Percentiles rank a stretch among this genome's conserved stretches.
Evolutionary conservation across 2,888 invertebrate species (phyloP).

Genomic region (Pogonocherus hispidulus): DNA sequence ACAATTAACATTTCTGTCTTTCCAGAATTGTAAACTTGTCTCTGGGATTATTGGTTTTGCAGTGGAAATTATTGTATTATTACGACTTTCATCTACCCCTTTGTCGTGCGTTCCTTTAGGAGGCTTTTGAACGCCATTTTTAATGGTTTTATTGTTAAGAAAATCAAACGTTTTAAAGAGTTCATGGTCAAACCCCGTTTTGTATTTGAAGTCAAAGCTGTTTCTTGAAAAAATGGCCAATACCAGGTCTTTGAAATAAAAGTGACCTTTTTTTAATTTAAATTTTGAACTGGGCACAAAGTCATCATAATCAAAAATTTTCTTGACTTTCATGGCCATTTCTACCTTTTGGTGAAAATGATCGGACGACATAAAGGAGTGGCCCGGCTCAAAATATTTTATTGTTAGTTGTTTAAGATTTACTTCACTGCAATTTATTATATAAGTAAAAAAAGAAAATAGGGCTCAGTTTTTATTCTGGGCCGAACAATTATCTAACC

Average conservation of each 20-base stretch:
- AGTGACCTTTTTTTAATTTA: constrained; percentile 1
- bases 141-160: background rate
- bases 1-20: background rate
- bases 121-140: constrained; percentile 11
- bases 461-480: constrained; percentile 21
- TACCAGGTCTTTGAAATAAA: constrained; percentile 2
- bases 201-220: constrained; percentile 11
- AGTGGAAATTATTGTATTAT: constrained; percentile 14
- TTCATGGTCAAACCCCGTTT: constrained; percentile 9
- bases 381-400: constrained; percentile 4
- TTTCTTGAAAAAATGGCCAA: constrained; percentile 9
- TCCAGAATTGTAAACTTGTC: constrained; percentile 5
- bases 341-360: constrained; percentile 8
- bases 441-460: constrained; percentile 18
- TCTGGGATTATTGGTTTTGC: constrained; percentile 6
- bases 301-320: constrained; percentile 1
- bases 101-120: constrained; percentile 1
- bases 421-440: constrained; percentile 25
- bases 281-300: constrained; percentile 1
- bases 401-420: constrained; percentile 8
- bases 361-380: constrained; percentile 5
- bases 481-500: constrained; percentile 13
- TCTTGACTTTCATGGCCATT: background rate
- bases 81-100: constrained; percentile 9
- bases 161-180: constrained; percentile 7